phyloP scores from a whole-genome alignment of 2,888 invertebrate genomes.

The Brenthis ino region DNA sequence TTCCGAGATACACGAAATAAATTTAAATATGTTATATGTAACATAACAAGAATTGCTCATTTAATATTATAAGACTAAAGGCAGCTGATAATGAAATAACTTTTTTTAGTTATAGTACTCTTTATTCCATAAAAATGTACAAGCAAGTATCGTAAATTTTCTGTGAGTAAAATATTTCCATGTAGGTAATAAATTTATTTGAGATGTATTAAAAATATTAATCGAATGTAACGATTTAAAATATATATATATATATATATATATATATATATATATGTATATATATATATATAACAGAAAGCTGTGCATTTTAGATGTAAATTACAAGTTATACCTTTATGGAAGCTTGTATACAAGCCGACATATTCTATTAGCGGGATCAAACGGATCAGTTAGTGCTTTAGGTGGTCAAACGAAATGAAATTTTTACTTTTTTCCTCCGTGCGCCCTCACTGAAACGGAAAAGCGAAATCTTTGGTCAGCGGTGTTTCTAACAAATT shows the following conservation, averaged over 20 bases:
- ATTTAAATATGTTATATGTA: no score
- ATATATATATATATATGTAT: not conserved
- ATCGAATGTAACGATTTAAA: not conserved
- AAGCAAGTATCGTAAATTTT: no score
- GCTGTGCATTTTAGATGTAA: not conserved
- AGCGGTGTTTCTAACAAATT: slow-evolving; percentile 32
- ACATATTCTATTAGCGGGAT: slow-evolving; percentile 61
- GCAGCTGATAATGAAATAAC: no score
- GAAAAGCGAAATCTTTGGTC: slow-evolving; percentile 40
- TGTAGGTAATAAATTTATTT: no score
- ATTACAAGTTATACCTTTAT: not conserved
- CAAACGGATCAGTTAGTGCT: slow-evolving; percentile 61
- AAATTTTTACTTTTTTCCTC: slow-evolving; percentile 49
- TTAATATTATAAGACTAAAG: no score
- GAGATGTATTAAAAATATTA: no score
- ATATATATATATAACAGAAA: not conserved
- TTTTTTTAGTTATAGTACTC: no score
- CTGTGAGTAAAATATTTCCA: no score
- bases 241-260: not conserved
- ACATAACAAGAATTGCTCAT: no score
- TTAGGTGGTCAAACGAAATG: slow-evolving; percentile 56
- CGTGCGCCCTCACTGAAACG: slow-evolving; percentile 36
- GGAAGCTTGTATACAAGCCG: slow-evolving; percentile 5
- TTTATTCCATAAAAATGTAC: no score
- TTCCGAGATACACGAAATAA: no score